Base-by-base conservation (phyloP, 2,113 vertebrate genomes). In the Larimichthys crocea region DNA sequence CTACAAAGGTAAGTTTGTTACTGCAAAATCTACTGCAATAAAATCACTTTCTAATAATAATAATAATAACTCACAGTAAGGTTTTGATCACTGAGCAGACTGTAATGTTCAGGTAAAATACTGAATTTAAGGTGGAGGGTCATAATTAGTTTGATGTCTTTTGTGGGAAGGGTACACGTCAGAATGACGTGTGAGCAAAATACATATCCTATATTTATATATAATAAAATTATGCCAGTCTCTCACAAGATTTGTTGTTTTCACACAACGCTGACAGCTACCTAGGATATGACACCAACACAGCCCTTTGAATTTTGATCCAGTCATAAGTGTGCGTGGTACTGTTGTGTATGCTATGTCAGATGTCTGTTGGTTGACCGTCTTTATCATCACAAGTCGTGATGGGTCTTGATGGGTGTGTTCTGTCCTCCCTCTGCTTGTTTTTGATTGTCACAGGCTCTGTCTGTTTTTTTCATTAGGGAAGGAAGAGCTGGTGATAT, bases 401-500 rank as follows among this genome's bases (percentile, higher is more conserved):
- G 74, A 79, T 79, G 74, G 53, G 52, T 78, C 66, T 24, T 55
- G 63, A 56, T 4, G 50, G 52, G 5, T 56, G 56, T 68, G 49
- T 57, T 65, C 73, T 61, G 50, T 79, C 75, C 63, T 85, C 60
- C 15, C 61, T 56, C 74, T 63, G 69, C 75, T 83, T 88, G 67
- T 80, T 60, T 63, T 75, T 24, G 19, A 64, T 35, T 48, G 26
- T 62, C 7, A 11, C 49, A 75, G 60, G 22, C 50, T 56, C 12
- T 70, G 10, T 12, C n/a, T 53, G n/a, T 53, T 19, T 62, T 48
- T 75, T 78, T 68, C 35, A 2, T 40, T 44, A 50, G 67, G 61
- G 77, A 82, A 82, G 60, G 56, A 86, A 79, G 55, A 29, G 65
- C 52, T 67, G 71, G 64, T 86, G 84, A 86, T 88, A 83, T 89